Percentiles rank a stretch among this genome's conserved stretches.
Evolutionary conservation across 2,888 invertebrate genomes (phyloP).

Genomic region (Uloborus plumipes): DNA sequence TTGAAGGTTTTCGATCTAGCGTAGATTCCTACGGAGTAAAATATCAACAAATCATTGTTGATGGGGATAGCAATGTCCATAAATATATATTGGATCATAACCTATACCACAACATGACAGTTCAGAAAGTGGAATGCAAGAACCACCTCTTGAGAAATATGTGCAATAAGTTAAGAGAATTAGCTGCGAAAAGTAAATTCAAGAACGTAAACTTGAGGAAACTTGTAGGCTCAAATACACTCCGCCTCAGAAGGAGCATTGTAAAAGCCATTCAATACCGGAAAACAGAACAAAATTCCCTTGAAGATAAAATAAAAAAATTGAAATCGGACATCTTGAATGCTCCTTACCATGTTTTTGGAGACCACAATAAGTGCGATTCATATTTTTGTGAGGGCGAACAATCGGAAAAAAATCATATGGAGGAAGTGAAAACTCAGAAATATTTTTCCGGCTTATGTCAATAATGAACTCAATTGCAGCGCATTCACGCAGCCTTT

Average conservation of each 20-base stretch:
- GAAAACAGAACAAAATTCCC: background rate
- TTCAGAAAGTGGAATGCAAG: constrained; percentile 65
- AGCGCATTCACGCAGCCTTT: background rate
- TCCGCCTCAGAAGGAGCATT: background rate
- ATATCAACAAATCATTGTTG: constrained; percentile 61
- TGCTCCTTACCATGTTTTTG: background rate
- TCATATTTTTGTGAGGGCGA: background rate
- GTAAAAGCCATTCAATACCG: background rate
- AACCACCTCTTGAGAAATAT: constrained; percentile 60
- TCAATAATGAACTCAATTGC: background rate
- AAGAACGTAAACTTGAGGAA: background rate
- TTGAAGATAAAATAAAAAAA: too few relatives aligned
- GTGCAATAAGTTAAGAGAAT: constrained; percentile 20
- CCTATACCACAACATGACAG: constrained; percentile 28
- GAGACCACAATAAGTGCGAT: background rate
- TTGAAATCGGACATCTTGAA: background rate
- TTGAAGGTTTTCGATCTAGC: constrained; percentile 65
- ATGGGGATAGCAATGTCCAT: constrained; percentile 65
- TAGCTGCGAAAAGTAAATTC: constrained; percentile 6
- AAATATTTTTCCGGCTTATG: background rate
- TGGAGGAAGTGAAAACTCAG: background rate
- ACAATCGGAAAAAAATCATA: background rate
- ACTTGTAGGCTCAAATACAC: background rate
- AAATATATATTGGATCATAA: constrained; percentile 37
- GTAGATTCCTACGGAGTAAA: constrained; percentile 47